A percentile compares a stretch with the other conserved stretches of the same genome.
phyloP scores from a whole-genome alignment of 2,888 invertebrate genomes.

The Alloscopus bannaensis region DNA sequence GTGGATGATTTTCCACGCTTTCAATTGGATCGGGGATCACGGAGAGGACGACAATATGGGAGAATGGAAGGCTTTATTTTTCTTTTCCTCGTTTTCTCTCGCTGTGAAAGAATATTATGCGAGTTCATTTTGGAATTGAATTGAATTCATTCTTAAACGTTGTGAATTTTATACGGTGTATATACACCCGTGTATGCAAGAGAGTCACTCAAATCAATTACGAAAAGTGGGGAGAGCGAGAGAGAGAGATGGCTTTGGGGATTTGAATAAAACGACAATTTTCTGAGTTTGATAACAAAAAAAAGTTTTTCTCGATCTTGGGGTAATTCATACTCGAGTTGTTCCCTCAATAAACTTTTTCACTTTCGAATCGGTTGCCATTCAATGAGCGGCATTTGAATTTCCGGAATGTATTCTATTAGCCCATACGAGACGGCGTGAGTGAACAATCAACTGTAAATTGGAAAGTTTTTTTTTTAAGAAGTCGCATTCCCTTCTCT shows the following conservation, averaged over 20 bases:
- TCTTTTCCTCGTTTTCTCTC: too few relatives aligned
- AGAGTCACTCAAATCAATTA: too few relatives aligned
- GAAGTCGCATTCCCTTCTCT: background rate
- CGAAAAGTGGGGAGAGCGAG: background rate
- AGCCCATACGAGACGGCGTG: background rate
- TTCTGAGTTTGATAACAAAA: background rate
- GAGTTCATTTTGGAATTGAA: constrained; percentile 72
- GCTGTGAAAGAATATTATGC: too few relatives aligned
- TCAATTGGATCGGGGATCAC: constrained; percentile 52
- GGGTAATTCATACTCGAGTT: constrained; percentile 25
- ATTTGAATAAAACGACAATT: constrained; percentile 21
- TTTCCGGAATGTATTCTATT: too few relatives aligned
- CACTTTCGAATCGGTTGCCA: constrained; percentile 12
- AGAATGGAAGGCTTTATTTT: constrained; percentile 22
- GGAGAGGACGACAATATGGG: constrained; percentile 32
- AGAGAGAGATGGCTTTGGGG: too few relatives aligned
- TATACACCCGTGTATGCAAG: too few relatives aligned
- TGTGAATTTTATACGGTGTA: too few relatives aligned
- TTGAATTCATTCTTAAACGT: constrained; percentile 73
- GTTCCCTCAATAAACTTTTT: background rate
- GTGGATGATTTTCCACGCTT: constrained; percentile 50
- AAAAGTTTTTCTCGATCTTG: too few relatives aligned
- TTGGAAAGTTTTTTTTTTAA: background rate
- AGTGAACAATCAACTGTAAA: constrained; percentile 1
- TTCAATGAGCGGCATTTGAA: constrained; percentile 3